A percentile compares a stretch with the other conserved stretches of the same genome.
phyloP scores from a whole-genome alignment of 2,797 vertebrate genomes.

The Malurus splendens region DNA sequence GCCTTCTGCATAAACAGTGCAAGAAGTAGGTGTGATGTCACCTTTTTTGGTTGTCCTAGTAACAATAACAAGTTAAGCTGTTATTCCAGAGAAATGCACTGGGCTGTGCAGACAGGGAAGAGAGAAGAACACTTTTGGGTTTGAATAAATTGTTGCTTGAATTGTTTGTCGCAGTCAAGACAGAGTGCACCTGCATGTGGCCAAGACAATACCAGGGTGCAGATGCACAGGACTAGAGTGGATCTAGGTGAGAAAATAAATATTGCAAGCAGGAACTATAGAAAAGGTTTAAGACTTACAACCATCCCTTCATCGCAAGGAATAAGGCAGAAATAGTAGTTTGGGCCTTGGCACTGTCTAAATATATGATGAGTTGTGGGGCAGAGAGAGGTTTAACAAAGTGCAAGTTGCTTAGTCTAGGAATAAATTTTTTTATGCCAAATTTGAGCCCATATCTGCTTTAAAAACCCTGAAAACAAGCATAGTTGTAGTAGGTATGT shows the following conservation, averaged over 20 bases:
- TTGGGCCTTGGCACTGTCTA: background rate
- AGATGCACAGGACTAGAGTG: background rate
- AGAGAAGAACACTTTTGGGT: background rate
- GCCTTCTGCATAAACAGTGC: background rate
- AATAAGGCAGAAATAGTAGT: background rate
- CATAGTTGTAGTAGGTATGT: background rate
- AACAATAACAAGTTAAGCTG: constrained; percentile 27
- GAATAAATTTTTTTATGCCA: background rate
- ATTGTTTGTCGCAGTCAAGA: background rate
- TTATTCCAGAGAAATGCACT: background rate
- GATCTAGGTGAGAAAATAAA: background rate
- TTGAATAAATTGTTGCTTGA: background rate
- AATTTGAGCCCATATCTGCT: background rate
- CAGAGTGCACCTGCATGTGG: background rate
- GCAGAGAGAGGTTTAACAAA: background rate
- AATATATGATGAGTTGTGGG: background rate
- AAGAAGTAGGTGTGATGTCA: constrained; percentile 16
- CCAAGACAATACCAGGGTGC: background rate
- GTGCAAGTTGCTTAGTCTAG: background rate
- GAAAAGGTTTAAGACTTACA: background rate
- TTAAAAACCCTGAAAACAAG: background rate
- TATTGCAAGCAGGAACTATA: background rate
- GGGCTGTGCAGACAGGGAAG: background rate
- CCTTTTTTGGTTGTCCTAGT: constrained; percentile 31
- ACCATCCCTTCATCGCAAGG: background rate